Evolutionary conservation across 92 coral and sea anemone genomes (phyloP), one percentile per base, ranked within the genome.

Genomic region (Parazoanthus atlanticus): DNA sequence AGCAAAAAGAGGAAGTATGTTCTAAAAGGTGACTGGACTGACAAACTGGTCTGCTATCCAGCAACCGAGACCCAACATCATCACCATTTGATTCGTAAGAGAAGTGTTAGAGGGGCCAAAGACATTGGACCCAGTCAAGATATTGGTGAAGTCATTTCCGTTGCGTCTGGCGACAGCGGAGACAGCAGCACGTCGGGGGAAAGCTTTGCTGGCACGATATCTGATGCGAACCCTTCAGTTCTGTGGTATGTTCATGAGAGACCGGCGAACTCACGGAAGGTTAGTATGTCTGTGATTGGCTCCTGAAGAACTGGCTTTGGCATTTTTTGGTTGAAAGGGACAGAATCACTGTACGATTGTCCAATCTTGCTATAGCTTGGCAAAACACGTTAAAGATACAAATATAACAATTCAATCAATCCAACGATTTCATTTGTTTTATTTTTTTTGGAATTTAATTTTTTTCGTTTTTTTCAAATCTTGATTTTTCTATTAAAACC

Each of bases 1-100:
- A 97, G 99, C 85, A 96, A 96, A 58, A 91, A 89, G 49, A 95
- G 94, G 85, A 94, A 93, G 74, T 97, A 90, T 79, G 72, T 93
- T 4, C 74, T 97, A 8, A 90, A 86, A 61, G 98, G 99, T 8
- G 99, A 97, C 94, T 97, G 99, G 99, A 94, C 98, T 10, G 94
- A 95, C 79, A 90, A 81, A 28, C 86, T 97, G 76, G 89, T 84
- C 21, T 92, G 96, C 78, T 97, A 86, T 56, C 95, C 95, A 1
- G 86, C 93, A 0, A 29, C 78, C 4, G 78, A 84, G 21, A 58
- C 78, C 6, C 21, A 67, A 3, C 78, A 69, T 47, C 90, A 90
- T 49, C 84, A 86, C 25, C 79, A 89, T 26, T 29, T 93, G 30
- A 72, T 36, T 64, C 82, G 92, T 16, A 92, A 89, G 89, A 88